A percentile compares a stretch with the other conserved stretches of the same genome.
These are phyloP conservation scores for Nyctalus aviator DNA, from an alignment of 2,797 vertebrate species.

Conservation along the genomic window DNA sequence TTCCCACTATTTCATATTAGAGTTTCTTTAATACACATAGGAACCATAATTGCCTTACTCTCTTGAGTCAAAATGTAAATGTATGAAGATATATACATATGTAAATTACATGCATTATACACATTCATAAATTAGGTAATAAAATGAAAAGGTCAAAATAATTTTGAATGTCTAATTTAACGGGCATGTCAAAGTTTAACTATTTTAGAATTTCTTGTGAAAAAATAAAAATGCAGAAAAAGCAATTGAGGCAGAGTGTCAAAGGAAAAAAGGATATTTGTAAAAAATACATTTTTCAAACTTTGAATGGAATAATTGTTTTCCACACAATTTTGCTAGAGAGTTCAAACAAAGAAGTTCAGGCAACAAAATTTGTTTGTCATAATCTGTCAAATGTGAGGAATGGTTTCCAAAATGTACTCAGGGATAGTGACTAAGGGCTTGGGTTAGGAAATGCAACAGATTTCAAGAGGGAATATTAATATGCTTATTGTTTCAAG, in stretches of 20 bases:
- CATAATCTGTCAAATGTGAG: slow-evolving; percentile 13
- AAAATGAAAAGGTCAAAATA: slow-evolving; percentile 43
- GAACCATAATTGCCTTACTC: slow-evolving; percentile 2
- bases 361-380: slow-evolving; percentile 8
- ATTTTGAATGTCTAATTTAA: slow-evolving; percentile 24
- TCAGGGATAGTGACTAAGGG: not conserved
- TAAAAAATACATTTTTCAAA: slow-evolving; percentile 9
- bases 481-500: slow-evolving; percentile 51
- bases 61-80: slow-evolving; percentile 5
- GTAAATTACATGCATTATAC: not conserved
- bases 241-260: not conserved
- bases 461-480: slow-evolving; percentile 28
- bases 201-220: slow-evolving; percentile 38
- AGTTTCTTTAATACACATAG: slow-evolving; percentile 21
- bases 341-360: not conserved
- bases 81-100: not conserved
- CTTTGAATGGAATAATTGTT: not conserved
- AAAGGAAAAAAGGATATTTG: not conserved
- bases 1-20: slow-evolving; percentile 9
- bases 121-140: not conserved
- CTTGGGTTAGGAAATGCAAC: slow-evolving; percentile 42
- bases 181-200: not conserved
- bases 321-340: not conserved
- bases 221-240: slow-evolving; percentile 22
- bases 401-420: slow-evolving; percentile 47